Evolutionary conservation across 2,113 vertebrate genomes (phyloP).

Genomic region (Pomatostomus ruficeps): DNA sequence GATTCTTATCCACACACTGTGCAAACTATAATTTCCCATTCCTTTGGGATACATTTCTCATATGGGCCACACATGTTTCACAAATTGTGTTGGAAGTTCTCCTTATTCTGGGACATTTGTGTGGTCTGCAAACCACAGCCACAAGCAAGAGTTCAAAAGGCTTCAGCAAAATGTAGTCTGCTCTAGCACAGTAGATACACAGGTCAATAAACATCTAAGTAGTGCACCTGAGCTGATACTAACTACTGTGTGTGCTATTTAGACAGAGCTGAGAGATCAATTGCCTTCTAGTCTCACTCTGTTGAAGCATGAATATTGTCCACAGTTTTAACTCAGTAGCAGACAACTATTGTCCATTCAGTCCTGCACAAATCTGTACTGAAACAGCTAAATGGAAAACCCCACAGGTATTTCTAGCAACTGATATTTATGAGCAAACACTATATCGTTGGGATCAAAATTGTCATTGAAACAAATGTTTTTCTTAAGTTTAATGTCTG

Average conservation of each 20-base stretch:
- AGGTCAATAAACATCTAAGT: background rate
- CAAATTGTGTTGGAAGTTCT: background rate
- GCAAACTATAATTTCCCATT: background rate
- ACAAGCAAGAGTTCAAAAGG: background rate
- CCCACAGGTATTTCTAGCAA: background rate
- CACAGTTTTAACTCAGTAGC: background rate
- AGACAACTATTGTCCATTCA: background rate
- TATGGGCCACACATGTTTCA: background rate
- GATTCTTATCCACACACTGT: background rate
- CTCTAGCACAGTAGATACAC: background rate
- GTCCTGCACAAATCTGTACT: background rate
- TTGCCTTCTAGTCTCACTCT: background rate
- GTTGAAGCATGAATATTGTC: background rate
- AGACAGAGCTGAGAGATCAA: background rate
- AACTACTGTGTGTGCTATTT: background rate
- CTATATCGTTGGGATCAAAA: fast-evolving
- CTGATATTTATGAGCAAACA: background rate
- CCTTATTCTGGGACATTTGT: background rate
- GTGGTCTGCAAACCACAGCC: background rate
- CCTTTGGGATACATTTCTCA: background rate
- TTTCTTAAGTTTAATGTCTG: background rate
- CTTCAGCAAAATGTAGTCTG: background rate
- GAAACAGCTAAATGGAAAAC: background rate
- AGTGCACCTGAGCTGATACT: background rate
- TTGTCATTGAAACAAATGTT: background rate